These are phyloP conservation scores for Caenorhabditis inopinata DNA, from an alignment of 1,140 invertebrate species.

Conservation along the genomic window DNA sequence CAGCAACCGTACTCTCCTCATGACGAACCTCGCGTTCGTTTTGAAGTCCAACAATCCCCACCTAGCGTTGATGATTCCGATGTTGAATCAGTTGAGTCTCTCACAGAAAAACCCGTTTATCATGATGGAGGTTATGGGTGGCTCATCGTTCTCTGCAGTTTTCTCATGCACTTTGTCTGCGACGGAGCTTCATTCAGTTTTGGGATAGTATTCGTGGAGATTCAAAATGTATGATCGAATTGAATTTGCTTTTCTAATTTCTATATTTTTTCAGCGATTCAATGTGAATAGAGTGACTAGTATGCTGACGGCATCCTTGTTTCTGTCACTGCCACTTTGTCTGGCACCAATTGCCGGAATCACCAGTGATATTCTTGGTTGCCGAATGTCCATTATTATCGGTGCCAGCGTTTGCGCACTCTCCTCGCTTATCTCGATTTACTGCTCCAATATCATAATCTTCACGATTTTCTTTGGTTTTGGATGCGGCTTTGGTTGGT, in stretches of 20 bases:
- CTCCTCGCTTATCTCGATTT: background rate
- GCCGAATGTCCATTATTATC: background rate
- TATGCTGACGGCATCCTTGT: background rate
- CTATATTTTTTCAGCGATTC: background rate
- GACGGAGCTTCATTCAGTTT: constrained; percentile 74
- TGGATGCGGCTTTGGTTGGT: background rate
- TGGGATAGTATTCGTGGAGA: constrained; percentile 70
- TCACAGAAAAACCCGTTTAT: background rate
- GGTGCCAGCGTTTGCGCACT: background rate
- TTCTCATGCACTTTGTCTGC: constrained; percentile 95
- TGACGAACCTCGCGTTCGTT: background rate
- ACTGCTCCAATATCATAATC: background rate
- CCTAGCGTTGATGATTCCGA: background rate
- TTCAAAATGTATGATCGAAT: constrained; percentile 64
- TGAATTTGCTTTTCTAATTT: background rate
- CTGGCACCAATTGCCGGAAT: constrained; percentile 2
- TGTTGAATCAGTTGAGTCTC: background rate
- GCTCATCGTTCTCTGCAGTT: constrained; percentile 88
- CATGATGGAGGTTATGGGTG: constrained; percentile 73
- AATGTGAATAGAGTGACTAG: background rate
- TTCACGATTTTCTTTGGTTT: background rate
- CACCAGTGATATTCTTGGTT: background rate
- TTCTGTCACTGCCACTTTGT: constrained; percentile 21
- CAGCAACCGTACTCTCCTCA: background rate
- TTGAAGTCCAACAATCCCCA: background rate